Conservation (phyloP, 2,113 vertebrate genomes). For the Eptesicus fuscus region DNA sequence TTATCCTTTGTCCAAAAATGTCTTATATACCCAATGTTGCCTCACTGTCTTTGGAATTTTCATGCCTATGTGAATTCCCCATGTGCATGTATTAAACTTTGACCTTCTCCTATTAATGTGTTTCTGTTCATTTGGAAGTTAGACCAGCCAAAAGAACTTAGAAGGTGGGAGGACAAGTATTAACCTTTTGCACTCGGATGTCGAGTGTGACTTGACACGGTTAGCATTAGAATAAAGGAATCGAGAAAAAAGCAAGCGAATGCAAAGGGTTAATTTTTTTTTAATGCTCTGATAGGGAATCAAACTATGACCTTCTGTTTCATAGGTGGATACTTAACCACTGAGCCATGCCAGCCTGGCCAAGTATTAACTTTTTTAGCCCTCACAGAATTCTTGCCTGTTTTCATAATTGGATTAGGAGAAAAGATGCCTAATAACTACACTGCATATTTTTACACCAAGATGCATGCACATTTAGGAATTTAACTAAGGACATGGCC, state of each 20-base stretch:
- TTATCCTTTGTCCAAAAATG: background rate
- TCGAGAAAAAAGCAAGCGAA: no score
- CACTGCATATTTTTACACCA: background rate
- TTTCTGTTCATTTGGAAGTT: background rate
- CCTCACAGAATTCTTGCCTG: background rate
- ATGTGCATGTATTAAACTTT: background rate
- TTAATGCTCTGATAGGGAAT: no score
- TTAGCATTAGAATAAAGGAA: no score
- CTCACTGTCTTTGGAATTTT: background rate
- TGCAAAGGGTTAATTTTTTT: no score
- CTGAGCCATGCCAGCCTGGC: no score
- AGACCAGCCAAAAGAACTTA: background rate
- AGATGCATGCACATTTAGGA: background rate
- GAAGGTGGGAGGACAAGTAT: background rate
- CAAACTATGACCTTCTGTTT: no score
- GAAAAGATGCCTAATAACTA: background rate
- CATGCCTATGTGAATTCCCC: background rate
- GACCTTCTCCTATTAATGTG: background rate
- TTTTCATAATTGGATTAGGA: constrained; percentile 1
- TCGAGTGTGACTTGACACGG: no score
- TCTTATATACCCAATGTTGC: background rate
- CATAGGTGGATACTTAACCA: no score
- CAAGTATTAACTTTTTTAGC: background rate
- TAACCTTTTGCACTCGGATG: no score
- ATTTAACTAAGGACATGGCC: background rate